A percentile compares a stretch with the other conserved stretches of the same genome.
phyloP scores from a whole-genome alignment of 2,888 invertebrate genomes.

The Amphipoea lucens region DNA sequence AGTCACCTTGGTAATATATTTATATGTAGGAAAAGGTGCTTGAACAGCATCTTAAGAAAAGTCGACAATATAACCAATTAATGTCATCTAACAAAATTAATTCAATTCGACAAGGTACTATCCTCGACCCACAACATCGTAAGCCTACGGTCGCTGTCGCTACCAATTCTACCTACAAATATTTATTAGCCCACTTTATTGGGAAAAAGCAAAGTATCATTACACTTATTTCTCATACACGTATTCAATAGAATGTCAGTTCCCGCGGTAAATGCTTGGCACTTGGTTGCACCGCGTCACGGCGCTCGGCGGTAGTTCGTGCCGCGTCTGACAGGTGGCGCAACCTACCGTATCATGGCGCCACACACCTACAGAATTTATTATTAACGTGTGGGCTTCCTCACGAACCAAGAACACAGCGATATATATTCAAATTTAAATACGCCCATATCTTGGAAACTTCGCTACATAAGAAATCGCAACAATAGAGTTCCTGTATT shows the following conservation, averaged over 20 bases:
- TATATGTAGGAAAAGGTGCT: not conserved
- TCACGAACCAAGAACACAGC: slow-evolving; percentile 50
- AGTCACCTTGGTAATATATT: not conserved
- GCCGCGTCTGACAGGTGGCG: slow-evolving; percentile 65
- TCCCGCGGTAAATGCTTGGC: slow-evolving; percentile 59
- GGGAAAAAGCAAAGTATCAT: slow-evolving; percentile 53
- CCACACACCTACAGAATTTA: slow-evolving; percentile 66
- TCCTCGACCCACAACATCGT: not conserved
- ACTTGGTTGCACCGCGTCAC: slow-evolving; percentile 58
- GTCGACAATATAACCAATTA: no score
- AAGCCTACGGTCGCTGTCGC: not conserved
- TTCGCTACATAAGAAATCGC: slow-evolving; percentile 6
- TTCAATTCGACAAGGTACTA: not conserved
- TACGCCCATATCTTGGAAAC: slow-evolving; percentile 28
- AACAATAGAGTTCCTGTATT: slow-evolving; percentile 35
- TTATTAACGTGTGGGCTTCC: slow-evolving; percentile 64
- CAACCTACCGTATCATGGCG: slow-evolving; percentile 62
- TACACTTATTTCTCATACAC: slow-evolving; percentile 55
- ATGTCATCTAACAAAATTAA: not conserved
- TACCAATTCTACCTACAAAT: slow-evolving; percentile 22
- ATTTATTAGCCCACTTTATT: slow-evolving; percentile 45
- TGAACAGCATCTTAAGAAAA: not conserved
- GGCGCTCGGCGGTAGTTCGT: slow-evolving; percentile 60
- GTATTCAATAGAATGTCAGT: slow-evolving; percentile 62
- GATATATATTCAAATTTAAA: slow-evolving; percentile 41